A percentile compares a stretch with the other conserved stretches of the same genome.
Conservation (phyloP, 1,140 invertebrate genomes). For the Heterodera schachtii region DNA sequence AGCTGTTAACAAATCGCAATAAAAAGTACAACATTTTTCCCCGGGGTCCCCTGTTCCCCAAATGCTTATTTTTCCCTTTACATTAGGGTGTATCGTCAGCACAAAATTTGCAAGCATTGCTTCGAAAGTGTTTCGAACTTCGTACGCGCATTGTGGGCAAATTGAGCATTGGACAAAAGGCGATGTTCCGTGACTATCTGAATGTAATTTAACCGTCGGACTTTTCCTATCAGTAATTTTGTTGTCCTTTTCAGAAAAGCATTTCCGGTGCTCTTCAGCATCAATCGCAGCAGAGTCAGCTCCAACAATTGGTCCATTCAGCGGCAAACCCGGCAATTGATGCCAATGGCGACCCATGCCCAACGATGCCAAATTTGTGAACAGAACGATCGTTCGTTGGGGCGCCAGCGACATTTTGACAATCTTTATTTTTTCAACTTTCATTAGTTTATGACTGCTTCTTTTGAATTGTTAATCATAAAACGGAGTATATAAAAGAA, state of each 20-base stretch:
- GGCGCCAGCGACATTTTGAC: too few species aligned
- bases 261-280: slow-evolving; percentile 17
- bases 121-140: slow-evolving; percentile 30
- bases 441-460: too few species aligned
- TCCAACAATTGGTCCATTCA: background rate
- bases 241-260: slow-evolving; percentile 11
- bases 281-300: slow-evolving; percentile 1
- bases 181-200: slow-evolving; percentile 26
- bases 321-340: background rate
- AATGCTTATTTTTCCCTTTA: background rate
- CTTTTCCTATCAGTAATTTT: background rate
- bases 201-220: background rate
- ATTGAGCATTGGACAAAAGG: slow-evolving; percentile 26
- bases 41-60: too few species aligned
- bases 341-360: background rate
- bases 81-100: slow-evolving; percentile 11
- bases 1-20: too few species aligned
- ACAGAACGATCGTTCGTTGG: too few species aligned
- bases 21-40: too few species aligned
- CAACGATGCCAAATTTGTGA: background rate
- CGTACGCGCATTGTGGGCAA: slow-evolving; percentile 27
- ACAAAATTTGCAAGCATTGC: slow-evolving; percentile 22
- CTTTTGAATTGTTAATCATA: too few species aligned
- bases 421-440: too few species aligned
- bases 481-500: too few species aligned